phyloP scores from a whole-genome alignment of 1,140 invertebrate genomes.

The Nebria ingens region DNA sequence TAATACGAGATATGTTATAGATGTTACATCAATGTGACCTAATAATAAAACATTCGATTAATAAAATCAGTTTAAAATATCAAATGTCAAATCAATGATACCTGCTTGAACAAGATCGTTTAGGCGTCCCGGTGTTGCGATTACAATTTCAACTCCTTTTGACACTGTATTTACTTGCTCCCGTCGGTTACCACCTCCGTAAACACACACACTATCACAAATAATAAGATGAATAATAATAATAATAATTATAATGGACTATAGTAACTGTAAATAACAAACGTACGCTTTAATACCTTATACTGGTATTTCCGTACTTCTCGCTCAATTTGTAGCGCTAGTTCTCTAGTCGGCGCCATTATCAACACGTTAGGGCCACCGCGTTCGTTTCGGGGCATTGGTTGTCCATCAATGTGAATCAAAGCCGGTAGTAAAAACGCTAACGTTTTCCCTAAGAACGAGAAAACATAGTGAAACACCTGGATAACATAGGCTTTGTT shows the following conservation, averaged over 20 bases:
- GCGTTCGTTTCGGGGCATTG: constrained; percentile 51
- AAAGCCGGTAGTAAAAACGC: constrained; percentile 86
- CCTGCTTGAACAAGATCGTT: constrained; percentile 52
- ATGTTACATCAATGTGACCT: constrained; percentile 6
- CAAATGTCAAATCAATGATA: constrained; percentile 10
- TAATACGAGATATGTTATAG: constrained; percentile 58
- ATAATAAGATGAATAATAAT: constrained; percentile 13
- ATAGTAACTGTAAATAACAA: constrained; percentile 14
- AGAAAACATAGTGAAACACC: constrained; percentile 1
- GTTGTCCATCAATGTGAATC: constrained; percentile 78
- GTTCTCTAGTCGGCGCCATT: constrained; percentile 80
- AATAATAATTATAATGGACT: too few species aligned
- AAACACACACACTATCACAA: constrained; percentile 57
- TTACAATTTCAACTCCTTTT: constrained; percentile 75
- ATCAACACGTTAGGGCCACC: constrained; percentile 76
- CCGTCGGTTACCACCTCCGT: constrained; percentile 69
- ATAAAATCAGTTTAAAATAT: background rate
- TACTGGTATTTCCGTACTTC: constrained; percentile 83
- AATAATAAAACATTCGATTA: constrained; percentile 27
- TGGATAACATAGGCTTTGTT: too few species aligned
- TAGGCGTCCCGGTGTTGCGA: constrained; percentile 80
- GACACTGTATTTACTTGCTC: constrained; percentile 61
- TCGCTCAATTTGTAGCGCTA: constrained; percentile 82
- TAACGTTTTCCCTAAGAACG: constrained; percentile 41
- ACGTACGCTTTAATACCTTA: constrained; percentile 67